phyloP scores from a whole-genome alignment of 2,797 vertebrate genomes.

The Eidolon dupreanum region DNA sequence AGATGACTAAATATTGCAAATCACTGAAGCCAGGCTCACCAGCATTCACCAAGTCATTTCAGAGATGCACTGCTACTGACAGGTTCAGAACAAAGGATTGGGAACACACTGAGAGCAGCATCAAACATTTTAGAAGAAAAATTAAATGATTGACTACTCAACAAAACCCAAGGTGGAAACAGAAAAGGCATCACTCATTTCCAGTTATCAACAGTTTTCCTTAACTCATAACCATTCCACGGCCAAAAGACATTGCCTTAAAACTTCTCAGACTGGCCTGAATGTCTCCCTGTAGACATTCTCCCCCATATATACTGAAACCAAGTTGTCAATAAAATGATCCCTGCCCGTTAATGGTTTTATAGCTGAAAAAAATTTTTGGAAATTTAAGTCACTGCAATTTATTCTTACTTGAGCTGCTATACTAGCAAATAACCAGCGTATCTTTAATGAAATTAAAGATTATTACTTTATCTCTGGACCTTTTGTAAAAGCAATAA shows the following conservation, averaged over 20 bases:
- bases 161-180: neutral
- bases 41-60: neutral
- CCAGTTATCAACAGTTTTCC: neutral
- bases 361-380: neutral
- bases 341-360: neutral
- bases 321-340: neutral
- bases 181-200: neutral
- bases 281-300: neutral
- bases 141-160: neutral
- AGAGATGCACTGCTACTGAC: neutral
- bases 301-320: neutral
- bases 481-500: neutral
- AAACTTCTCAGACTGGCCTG: neutral
- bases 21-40: neutral
- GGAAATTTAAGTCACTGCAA: neutral
- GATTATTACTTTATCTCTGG: neutral
- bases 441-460: neutral
- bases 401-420: slow-evolving; percentile 32
- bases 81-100: neutral
- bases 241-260: neutral
- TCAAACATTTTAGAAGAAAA: neutral
- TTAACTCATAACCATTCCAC: neutral
- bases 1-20: neutral
- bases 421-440: neutral
- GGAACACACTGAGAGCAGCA: neutral